Evolutionary conservation across 2,888 invertebrate genomes (phyloP).

Genomic region (Temnothorax ravouxi): DNA sequence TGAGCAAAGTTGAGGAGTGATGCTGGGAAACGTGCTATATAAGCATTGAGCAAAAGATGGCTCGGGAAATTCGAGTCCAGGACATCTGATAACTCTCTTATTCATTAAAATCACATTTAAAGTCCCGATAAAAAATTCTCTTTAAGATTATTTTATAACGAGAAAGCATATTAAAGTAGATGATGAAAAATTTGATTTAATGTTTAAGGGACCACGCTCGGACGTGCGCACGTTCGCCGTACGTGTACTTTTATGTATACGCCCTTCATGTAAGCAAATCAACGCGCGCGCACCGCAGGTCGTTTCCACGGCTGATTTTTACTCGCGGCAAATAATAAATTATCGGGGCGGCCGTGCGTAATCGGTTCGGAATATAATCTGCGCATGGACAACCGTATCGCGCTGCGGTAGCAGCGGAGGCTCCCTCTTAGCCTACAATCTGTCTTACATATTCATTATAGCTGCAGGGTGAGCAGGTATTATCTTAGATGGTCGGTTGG

Average conservation of each 20-base stretch:
- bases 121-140: background rate
- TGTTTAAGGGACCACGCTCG: background rate
- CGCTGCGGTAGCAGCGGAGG: slow-evolving; percentile 85
- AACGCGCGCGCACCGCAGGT: slow-evolving; percentile 63
- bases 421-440: slow-evolving; percentile 86
- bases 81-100: slow-evolving; percentile 9
- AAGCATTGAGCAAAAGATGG: slow-evolving; percentile 30
- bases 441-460: slow-evolving; percentile 87
- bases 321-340: slow-evolving; percentile 83
- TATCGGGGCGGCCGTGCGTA: slow-evolving; percentile 79
- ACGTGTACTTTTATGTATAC: background rate
- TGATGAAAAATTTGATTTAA: background rate
- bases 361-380: slow-evolving; percentile 82
- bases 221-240: background rate
- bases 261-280: slow-evolving; percentile 6
- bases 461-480: slow-evolving; percentile 85
- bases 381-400: slow-evolving; percentile 85
- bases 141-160: background rate
- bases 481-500: slow-evolving; percentile 86
- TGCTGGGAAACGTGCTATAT: slow-evolving; percentile 27
- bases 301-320: slow-evolving; percentile 79
- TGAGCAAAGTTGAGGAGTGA: slow-evolving; percentile 41
- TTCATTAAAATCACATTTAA: slow-evolving; percentile 20
- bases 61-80: background rate
- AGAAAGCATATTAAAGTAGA: background rate